Base-by-base conservation (phyloP, 1,140 invertebrate genomes). In the Drosophila quadrilineata region DNA sequence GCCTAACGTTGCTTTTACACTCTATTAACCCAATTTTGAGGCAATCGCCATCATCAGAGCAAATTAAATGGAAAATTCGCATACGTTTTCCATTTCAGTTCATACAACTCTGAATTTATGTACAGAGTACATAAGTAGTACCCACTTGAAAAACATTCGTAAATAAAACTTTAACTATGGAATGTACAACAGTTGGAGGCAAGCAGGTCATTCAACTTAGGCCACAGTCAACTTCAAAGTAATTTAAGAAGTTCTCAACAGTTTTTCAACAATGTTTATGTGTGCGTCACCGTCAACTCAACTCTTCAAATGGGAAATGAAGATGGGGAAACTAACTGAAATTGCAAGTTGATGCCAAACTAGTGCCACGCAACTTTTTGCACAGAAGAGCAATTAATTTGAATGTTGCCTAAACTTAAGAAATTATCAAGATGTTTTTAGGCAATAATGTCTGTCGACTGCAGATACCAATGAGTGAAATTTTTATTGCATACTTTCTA, bases 11-110 rank as follows among this genome's bases (percentile, higher is more conserved):
- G 53, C 74, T 75, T n/a, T 88, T 85, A 82, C 67, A 88, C 75
- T 82, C 85, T 88, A 88, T 88, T 88, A 88, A 88, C 85, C 85
- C 69, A 88, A 87, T 82, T 88, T 85, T 64, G 59, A 72, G n/a
- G 56, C 74, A 66, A 58, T 45, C 71, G n/a, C n/a, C n/a, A 59
- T 69, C 67, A 73, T 68, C 58, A 52, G 53, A 80, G 60, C 74
- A 75, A 88, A 85, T 85, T 85, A 88, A 82, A 85, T 80, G 85
- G 67, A 85, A 88, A 88, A 85, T 88, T 75, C 52, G 16, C 52
- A 71, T 76, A 62, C 72, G 65, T 40, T 35, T 63, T 35, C 24
- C 12, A 60, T 50, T 64, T 60, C 14, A 59, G 64, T 46, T 43
- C 52, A 48, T 43, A 22, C n/a, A 14, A 33, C 21, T 2, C 24